Conservation (phyloP, 2,113 vertebrate species). For the Bungarus multicinctus region DNA sequence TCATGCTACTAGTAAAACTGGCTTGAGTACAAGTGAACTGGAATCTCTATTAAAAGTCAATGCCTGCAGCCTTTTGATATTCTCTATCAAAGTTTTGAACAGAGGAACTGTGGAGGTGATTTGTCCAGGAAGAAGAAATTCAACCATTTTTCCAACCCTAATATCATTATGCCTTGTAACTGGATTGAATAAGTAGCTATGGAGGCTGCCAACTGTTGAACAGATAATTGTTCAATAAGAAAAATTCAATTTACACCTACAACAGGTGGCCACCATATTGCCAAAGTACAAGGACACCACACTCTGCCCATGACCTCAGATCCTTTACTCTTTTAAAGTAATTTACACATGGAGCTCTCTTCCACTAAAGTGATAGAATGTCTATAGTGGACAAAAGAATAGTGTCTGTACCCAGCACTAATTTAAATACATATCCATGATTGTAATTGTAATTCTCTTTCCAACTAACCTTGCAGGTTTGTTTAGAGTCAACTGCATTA, state of each 20-base stretch:
- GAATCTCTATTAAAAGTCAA: background rate
- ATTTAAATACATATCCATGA: background rate
- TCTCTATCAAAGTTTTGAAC: background rate
- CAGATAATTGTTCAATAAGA: background rate
- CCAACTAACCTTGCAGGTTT: background rate
- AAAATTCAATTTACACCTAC: background rate
- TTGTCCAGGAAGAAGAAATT: background rate
- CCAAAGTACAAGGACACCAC: background rate
- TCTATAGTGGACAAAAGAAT: background rate
- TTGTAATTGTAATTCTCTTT: background rate
- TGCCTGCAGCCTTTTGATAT: background rate
- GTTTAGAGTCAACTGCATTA: background rate
- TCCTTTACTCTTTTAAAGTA: background rate
- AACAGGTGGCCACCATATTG: background rate
- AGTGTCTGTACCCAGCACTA: background rate
- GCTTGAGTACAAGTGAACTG: background rate
- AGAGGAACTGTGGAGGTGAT: background rate
- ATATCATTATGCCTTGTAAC: background rate
- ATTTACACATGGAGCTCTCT: background rate
- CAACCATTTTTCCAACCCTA: background rate
- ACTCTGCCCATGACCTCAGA: background rate
- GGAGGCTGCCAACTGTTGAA: background rate
- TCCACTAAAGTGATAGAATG: background rate
- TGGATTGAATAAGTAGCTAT: background rate
- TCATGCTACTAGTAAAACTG: background rate